These are phyloP conservation scores for Myotis brandtii DNA, from an alignment of 2,113 vertebrate species.

Conservation along the genomic window DNA sequence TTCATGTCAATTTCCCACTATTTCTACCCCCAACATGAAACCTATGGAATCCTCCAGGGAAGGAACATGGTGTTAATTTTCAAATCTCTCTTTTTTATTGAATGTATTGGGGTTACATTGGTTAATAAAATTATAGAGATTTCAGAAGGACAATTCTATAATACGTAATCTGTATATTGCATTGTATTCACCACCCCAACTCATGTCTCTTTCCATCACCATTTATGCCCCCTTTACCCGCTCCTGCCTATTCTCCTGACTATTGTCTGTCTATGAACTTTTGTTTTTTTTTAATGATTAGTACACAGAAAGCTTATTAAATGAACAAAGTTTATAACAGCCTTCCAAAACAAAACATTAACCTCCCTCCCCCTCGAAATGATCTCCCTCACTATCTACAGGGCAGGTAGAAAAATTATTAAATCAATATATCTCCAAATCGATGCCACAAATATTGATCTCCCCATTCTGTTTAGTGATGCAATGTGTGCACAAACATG, in stretches of 20 bases:
- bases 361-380: too few relatives aligned
- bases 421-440: neutral
- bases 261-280: neutral
- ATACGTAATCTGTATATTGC: neutral
- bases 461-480: accelerated
- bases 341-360: neutral
- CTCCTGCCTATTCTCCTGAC: neutral
- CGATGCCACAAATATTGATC: neutral
- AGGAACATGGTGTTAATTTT: neutral
- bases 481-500: too few relatives aligned
- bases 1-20: neutral
- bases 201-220: neutral
- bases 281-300: neutral
- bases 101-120: neutral
- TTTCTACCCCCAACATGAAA: neutral
- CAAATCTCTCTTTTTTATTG: neutral
- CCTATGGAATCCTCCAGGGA: neutral
- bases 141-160: neutral
- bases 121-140: neutral
- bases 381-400: neutral
- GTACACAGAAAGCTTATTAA: neutral
- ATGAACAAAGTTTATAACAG: neutral
- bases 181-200: neutral
- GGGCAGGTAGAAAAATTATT: neutral
- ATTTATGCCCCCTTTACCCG: neutral